Percentiles rank a stretch among this genome's conserved stretches.
phyloP scores from a whole-genome alignment of 2,113 vertebrate species.

The Campylomormyrus tamandua region DNA sequence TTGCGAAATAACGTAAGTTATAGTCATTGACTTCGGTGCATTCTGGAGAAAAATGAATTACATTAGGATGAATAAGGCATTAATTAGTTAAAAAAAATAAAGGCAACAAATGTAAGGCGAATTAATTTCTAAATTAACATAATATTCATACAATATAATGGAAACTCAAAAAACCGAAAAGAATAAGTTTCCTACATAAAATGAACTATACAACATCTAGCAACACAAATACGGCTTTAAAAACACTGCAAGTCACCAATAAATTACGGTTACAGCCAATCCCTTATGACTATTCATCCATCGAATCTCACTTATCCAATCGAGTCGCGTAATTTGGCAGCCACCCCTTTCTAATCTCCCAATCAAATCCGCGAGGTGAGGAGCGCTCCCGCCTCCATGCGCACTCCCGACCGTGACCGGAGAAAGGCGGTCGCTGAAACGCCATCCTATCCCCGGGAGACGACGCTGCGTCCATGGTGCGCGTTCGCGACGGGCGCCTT shows the following conservation, averaged over 20 bases:
- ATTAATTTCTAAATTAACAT: neutral
- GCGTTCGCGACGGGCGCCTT: neutral
- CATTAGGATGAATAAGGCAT: neutral
- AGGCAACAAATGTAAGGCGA: neutral
- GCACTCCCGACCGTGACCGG: neutral
- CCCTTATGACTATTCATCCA: neutral
- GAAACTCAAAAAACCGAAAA: neutral
- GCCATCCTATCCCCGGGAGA: conserved; percentile 4
- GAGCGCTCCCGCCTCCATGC: neutral
- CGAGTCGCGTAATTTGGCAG: neutral
- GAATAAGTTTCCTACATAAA: neutral
- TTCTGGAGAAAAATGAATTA: neutral
- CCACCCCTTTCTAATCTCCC: neutral
- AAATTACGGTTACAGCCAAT: neutral
- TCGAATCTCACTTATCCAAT: conserved; percentile 2
- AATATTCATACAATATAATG: neutral
- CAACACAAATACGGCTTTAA: neutral
- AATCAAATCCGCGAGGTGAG: neutral
- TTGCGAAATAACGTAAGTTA: neutral
- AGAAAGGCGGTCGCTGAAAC: neutral
- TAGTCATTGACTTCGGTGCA: neutral
- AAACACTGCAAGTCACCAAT: neutral
- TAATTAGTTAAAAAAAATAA: neutral
- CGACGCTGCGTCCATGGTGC: neutral
- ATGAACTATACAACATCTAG: neutral